phyloP scores from a whole-genome alignment of 2,888 invertebrate species.

The Junonia oenone region DNA sequence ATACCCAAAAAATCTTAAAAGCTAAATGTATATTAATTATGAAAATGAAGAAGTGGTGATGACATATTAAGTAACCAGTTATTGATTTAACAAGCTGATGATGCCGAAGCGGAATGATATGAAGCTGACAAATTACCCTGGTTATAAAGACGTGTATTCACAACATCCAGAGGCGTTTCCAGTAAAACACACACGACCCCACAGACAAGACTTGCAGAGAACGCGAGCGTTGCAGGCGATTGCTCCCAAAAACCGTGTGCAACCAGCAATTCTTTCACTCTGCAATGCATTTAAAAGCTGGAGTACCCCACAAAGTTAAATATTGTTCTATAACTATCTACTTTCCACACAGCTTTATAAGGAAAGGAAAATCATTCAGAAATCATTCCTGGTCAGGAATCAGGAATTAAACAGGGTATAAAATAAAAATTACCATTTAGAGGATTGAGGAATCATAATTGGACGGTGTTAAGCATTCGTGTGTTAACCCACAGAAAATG shows the following conservation, averaged over 20 bases:
- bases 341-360: background rate
- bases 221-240: slow-evolving; percentile 82
- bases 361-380: background rate
- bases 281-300: slow-evolving; percentile 42
- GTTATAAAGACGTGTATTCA: slow-evolving; percentile 91
- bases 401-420: too few species aligned
- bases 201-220: slow-evolving; percentile 86
- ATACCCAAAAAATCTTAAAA: background rate
- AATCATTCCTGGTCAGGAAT: too few species aligned
- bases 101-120: background rate
- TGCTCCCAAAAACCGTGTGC: slow-evolving; percentile 56
- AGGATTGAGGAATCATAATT: too few species aligned
- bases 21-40: background rate
- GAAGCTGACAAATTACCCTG: slow-evolving; percentile 81
- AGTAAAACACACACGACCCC: slow-evolving; percentile 86
- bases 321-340: background rate
- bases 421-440: too few species aligned
- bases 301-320: background rate
- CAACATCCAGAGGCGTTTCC: slow-evolving; percentile 93
- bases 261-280: slow-evolving; percentile 54
- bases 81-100: background rate
- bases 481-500: too few species aligned
- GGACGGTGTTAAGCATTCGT: too few species aligned
- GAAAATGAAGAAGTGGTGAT: background rate
- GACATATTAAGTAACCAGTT: background rate